Evolutionary conservation across 2,797 vertebrate species (phyloP), one percentile per base, ranked within the genome.

Genomic region (Pterois miles): DNA sequence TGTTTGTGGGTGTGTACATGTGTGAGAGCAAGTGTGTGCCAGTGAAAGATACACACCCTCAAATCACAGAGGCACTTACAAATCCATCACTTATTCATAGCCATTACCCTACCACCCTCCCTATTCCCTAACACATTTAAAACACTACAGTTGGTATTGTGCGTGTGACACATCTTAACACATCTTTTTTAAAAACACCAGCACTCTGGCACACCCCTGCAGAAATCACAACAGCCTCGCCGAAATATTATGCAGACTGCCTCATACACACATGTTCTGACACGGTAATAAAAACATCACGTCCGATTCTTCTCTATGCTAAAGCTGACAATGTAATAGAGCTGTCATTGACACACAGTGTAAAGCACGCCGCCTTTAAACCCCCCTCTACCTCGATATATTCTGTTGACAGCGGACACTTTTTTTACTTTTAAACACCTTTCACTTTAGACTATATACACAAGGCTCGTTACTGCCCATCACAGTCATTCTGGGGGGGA

Each of bases 141-240:
- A 66, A 65, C 48, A 68, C 9, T 67, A n/a, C 13, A 53, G 4
- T 25, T 57, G 31, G 20, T 65, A 31, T 12, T 27, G 33, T 29
- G 66, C 27, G 36, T 69, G 69, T 18, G 70, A 79, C 48, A 74
- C 50, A 48, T 25, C 33, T 66, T 2, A 34, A 40, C 14, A 34
- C 29, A 2, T 57, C 5, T 67, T 20, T n/a, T 53, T 33, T 48
- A 48, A 64, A 54, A 22, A 68, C 33, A 68, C 27, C 8, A 53
- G 34, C 36, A 48, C 5, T 7, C 2, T 40, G 79, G 6, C 83
- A 80, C 81, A 65, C 68, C 81, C 76, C 71, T 70, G 64, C 4
- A 71, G 5, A 75, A 75, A 84, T 74, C 78, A 81, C 59, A 77
- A 68, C 80, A 78, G 38, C 33, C 71, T 58, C 65, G 58, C 29